These are phyloP conservation scores for Drosophila suboccidentalis DNA, from an alignment of 2,888 invertebrate species.

Conservation along the genomic window DNA sequence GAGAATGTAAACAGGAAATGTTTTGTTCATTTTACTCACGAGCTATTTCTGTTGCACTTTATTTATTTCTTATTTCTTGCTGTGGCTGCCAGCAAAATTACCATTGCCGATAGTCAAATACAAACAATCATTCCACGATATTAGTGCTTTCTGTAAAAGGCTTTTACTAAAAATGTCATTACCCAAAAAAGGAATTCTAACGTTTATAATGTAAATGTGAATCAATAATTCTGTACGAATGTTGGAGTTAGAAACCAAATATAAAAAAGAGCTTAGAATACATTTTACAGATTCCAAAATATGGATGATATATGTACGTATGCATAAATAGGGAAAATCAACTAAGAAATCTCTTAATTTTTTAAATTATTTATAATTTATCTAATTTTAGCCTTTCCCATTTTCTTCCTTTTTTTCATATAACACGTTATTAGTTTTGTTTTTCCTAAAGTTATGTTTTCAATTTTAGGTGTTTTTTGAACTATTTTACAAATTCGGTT, in stretches of 20 bases:
- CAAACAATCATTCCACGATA: slow-evolving; percentile 18
- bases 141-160: slow-evolving; percentile 26
- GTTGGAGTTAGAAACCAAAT: no score
- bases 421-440: no score
- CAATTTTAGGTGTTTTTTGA: no score
- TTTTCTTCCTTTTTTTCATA: no score
- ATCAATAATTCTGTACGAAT: background rate
- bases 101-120: background rate
- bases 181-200: slow-evolving; percentile 19
- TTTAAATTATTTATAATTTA: no score
- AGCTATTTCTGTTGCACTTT: slow-evolving; percentile 17
- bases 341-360: no score
- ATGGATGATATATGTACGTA: no score
- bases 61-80: slow-evolving; percentile 42
- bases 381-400: no score
- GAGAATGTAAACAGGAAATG: slow-evolving; percentile 77
- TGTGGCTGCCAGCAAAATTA: slow-evolving; percentile 4
- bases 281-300: no score
- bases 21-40: slow-evolving; percentile 55
- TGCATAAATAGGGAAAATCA: no score
- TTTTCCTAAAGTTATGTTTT: no score
- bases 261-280: no score
- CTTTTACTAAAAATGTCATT: slow-evolving; percentile 40
- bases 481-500: background rate
- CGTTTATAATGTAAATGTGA: slow-evolving; percentile 15